Conservation (phyloP, 2,113 vertebrate species). For the Rana temporaria region DNA sequence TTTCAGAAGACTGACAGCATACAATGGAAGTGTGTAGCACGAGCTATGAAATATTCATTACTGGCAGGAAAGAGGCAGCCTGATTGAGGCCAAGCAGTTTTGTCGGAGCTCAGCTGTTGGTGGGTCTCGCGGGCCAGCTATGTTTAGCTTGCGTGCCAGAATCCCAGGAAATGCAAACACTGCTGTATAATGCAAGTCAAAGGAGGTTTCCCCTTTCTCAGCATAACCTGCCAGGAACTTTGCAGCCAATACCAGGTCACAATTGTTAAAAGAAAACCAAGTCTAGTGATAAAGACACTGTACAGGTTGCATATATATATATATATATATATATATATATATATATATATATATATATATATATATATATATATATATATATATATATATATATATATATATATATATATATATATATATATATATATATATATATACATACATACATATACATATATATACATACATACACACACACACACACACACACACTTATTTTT, state of each 20-base stretch:
- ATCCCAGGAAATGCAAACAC: constrained; percentile 1
- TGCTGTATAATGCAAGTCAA: neutral
- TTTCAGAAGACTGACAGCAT: neutral
- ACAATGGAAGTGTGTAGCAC: neutral
- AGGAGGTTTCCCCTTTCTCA: constrained; percentile 35
- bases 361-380: no score
- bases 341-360: no score
- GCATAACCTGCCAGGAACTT: constrained; percentile 1
- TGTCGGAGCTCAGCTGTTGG: constrained; percentile 18
- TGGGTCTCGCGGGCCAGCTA: neutral
- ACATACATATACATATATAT: no score
- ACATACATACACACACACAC: no score
- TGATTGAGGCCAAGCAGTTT: constrained; percentile 28
- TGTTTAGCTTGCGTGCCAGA: neutral
- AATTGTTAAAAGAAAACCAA: neutral
- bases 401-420: no score
- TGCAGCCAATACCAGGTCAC: neutral
- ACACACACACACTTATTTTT: no score
- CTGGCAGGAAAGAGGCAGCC: constrained; percentile 20
- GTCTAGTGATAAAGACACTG: neutral
- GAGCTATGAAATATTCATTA: constrained; percentile 23
- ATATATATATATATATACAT: no score
- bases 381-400: no score
- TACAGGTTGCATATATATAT: no score
- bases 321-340: no score